phyloP scores from a whole-genome alignment of 2,888 invertebrate genomes.

The Hemithea aestivaria region DNA sequence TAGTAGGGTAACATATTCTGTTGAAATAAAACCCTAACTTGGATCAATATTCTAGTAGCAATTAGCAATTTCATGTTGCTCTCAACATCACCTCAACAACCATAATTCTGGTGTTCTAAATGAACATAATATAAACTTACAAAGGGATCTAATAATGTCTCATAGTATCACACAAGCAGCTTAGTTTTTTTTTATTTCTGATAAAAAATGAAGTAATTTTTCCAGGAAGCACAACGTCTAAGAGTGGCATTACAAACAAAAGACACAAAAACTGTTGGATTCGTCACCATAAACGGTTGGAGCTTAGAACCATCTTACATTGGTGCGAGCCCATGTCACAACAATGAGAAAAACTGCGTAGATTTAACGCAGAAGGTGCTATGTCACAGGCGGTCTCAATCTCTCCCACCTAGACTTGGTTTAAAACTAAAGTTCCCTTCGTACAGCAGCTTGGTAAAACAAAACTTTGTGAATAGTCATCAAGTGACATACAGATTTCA shows the following conservation, averaged over 20 bases:
- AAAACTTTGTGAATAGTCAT: conserved; percentile 86
- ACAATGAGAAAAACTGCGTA: conserved; percentile 63
- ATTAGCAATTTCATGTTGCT: too few relatives aligned
- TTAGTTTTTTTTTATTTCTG: not conserved
- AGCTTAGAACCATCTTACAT: conserved; percentile 87
- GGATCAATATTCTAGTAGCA: too few relatives aligned
- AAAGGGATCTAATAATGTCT: too few relatives aligned
- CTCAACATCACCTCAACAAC: too few relatives aligned
- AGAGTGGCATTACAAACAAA: conserved; percentile 80
- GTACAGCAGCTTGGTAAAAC: conserved; percentile 84
- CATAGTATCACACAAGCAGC: too few relatives aligned
- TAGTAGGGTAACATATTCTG: too few relatives aligned
- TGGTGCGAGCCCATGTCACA: conserved; percentile 84
- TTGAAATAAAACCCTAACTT: too few relatives aligned
- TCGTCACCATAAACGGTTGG: conserved; percentile 92
- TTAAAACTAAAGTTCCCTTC: conserved; percentile 90
- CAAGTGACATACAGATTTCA: conserved; percentile 91
- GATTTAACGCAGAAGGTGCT: conserved; percentile 60
- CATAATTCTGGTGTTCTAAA: too few relatives aligned
- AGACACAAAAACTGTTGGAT: conserved; percentile 86
- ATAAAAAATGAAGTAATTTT: too few relatives aligned
- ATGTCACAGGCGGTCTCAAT: conserved; percentile 85
- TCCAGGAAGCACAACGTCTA: conserved; percentile 74
- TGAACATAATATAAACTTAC: too few relatives aligned
- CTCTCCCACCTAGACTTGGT: conserved; percentile 89